Evolutionary conservation across 2,113 vertebrate genomes (phyloP).

Genomic region (Murina feae): DNA sequence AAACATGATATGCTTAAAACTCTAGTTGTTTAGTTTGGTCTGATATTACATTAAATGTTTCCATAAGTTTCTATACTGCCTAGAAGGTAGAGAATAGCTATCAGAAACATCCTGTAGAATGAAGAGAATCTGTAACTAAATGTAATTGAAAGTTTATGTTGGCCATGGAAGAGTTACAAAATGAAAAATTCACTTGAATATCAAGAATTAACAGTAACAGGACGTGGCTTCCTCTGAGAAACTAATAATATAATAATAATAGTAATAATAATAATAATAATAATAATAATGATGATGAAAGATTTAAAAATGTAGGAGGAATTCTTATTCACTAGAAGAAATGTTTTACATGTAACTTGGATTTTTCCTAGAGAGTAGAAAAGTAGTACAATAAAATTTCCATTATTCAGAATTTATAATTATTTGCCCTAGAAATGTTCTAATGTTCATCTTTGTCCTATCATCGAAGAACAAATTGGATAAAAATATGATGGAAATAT

Average conservation of each 20-base stretch:
- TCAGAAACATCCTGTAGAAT: not conserved
- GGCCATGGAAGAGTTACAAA: not conserved
- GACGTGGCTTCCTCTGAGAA: not conserved
- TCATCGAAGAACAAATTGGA: slow-evolving; percentile 11
- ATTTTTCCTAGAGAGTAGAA: slow-evolving; percentile 17
- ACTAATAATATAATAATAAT: not conserved
- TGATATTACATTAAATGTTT: not conserved
- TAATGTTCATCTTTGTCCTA: not conserved
- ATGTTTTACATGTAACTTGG: not conserved
- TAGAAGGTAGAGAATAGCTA: not conserved
- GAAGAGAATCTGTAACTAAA: not conserved
- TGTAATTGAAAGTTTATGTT: not conserved
- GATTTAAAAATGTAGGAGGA: slow-evolving; percentile 25
- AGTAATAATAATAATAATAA: slow-evolving; percentile 25
- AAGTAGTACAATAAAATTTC: not conserved
- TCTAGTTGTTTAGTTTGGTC: not conserved
- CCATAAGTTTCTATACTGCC: not conserved
- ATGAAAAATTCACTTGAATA: not conserved
- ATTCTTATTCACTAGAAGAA: slow-evolving; percentile 36
- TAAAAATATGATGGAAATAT: not conserved
- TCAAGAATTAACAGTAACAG: slow-evolving; percentile 23
- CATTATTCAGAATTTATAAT: slow-evolving; percentile 40
- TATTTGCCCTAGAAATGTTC: not conserved
- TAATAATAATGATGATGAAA: slow-evolving; percentile 6
- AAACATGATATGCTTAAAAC: not conserved